Base-by-base conservation (phyloP, 2,113 vertebrate species). In the Actenoides lindsayi region DNA sequence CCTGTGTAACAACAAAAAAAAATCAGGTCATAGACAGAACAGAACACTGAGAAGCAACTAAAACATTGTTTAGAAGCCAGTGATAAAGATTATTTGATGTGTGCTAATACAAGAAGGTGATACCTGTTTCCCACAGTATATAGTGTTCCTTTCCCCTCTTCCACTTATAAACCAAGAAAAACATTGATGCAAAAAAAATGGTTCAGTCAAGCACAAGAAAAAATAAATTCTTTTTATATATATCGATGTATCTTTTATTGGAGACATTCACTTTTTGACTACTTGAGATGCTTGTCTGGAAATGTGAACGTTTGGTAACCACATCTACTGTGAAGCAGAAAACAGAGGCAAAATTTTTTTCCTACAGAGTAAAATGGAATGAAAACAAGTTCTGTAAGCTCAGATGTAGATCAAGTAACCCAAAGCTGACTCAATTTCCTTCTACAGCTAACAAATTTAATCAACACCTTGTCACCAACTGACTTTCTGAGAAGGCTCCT, bases 371-470 rank as follows among this genome's bases (percentile, higher is more conserved):
- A 16, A 87, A 92, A 82, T 46, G 21, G 28, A 83, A 65, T 19
- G 16, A 73, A 87, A 88, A 68, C 54, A 11, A 67, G 10, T 39
- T 76, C 51, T 95, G 9, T 51, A 51, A 74, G 18, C 48, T 87
- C 59, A 37, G 31, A 11, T 71, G 33, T 75, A 90, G 74, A 69
- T 68, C 13, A 1, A 20, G 62, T 76, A 83, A 88, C 53, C 35
- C 60, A 78, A 67, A 83, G 13, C 12, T 50, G 53, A 91, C 42
- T 79, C 48, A n/a, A 39, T 77, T 95, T 96, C 44, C 39, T 91
- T 65, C 56, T 17, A 41, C 46, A 78, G 41, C 88, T 84, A 85
- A 95, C 23, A 88, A 87, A 86, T 90, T 67, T 88, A 80, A 94
- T 90, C 92, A 93, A 73, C 81, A 79, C 48, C 39, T 53, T 88